Percentiles rank a stretch among this genome's conserved stretches.
Evolutionary conservation across 2,888 invertebrate species (phyloP).

Genomic region (Azorinus chamasolen): DNA sequence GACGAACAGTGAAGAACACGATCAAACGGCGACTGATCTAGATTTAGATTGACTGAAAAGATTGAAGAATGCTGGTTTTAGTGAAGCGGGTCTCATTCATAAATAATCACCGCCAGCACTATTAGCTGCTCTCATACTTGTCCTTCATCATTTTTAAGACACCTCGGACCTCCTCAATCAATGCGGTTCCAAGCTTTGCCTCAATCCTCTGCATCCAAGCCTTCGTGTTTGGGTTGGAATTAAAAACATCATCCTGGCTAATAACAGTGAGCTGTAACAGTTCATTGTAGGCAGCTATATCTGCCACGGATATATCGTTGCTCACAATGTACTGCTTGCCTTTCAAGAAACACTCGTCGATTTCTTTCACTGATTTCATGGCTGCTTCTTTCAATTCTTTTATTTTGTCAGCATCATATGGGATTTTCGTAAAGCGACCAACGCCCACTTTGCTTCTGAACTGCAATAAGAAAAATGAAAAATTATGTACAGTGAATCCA

Average conservation of each 20-base stretch:
- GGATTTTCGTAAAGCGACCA: constrained; percentile 39
- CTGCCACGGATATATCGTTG: constrained; percentile 79
- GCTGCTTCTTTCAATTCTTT: constrained; percentile 13
- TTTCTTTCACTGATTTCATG: constrained; percentile 15
- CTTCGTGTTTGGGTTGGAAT: constrained; percentile 67
- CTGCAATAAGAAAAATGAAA: constrained; percentile 42
- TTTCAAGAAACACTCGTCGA: constrained; percentile 78
- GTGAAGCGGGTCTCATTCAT: too few relatives aligned
- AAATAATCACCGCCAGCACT: too few relatives aligned
- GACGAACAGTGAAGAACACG: too few relatives aligned
- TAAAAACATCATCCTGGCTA: constrained; percentile 69
- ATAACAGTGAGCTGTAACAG: constrained; percentile 77
- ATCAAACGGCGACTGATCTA: too few relatives aligned
- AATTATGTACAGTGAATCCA: too few relatives aligned
- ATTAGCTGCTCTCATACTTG: constrained; percentile 11
- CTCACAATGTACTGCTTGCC: constrained; percentile 73
- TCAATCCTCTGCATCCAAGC: constrained; percentile 79
- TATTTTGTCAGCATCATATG: constrained; percentile 28
- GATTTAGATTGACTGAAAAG: too few relatives aligned
- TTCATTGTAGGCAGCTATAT: constrained; percentile 80
- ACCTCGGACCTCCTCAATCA: constrained; percentile 70
- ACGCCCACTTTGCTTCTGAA: constrained; percentile 33
- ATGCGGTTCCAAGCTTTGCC: constrained; percentile 61
- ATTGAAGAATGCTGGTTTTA: too few relatives aligned
- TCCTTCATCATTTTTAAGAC: constrained; percentile 35